phyloP scores from a whole-genome alignment of 2,113 vertebrate genomes.

The Notarius lentiginosus region DNA sequence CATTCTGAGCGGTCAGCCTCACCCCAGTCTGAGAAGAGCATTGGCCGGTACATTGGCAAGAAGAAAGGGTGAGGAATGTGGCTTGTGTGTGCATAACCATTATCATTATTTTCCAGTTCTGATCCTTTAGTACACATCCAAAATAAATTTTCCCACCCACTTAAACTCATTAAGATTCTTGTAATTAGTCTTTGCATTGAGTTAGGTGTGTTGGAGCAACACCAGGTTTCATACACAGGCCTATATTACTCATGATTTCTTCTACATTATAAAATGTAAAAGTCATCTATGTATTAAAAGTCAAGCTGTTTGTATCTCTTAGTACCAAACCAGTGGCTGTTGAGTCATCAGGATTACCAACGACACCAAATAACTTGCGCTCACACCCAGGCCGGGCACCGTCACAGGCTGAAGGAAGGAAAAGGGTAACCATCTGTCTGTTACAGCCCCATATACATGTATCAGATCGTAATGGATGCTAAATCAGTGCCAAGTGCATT shows the following conservation, averaged over 20 bases:
- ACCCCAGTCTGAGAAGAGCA: no score
- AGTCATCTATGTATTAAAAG: neutral
- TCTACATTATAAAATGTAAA: neutral
- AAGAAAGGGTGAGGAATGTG: no score
- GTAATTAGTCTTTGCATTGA: neutral
- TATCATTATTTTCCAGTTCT: no score
- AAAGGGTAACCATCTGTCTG: constrained; percentile 38
- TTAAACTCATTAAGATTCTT: neutral
- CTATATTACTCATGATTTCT: neutral
- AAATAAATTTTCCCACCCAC: no score
- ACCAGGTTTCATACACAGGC: neutral
- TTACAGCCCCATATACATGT: neutral
- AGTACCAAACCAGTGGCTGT: constrained; percentile 75
- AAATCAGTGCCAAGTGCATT: no score
- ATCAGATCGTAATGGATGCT: neutral
- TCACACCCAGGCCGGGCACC: constrained; percentile 9
- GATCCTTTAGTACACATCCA: no score
- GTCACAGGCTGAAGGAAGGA: constrained; percentile 27
- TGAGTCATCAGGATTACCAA: constrained; percentile 66
- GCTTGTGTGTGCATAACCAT: no score
- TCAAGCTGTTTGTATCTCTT: constrained; percentile 38
- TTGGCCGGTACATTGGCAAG: no score
- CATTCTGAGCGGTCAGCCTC: no score
- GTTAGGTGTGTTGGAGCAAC: neutral
- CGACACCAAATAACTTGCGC: constrained; percentile 64